A percentile compares a stretch with the other conserved stretches of the same genome.
Evolutionary conservation across 2,797 vertebrate species (phyloP).

Genomic region (Hypotaenidia okinawae): DNA sequence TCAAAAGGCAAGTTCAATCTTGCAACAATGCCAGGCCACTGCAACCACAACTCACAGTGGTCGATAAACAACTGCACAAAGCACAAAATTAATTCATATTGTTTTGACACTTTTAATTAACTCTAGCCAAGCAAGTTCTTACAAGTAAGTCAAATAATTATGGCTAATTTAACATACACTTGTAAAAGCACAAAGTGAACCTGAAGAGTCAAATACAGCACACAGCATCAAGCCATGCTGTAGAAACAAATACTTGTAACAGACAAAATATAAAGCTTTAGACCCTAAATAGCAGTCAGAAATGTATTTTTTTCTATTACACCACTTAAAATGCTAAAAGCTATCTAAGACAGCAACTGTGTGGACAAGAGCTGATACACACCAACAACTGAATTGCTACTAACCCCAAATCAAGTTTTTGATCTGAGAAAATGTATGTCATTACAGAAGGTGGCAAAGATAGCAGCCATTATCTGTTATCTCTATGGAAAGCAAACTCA

Average conservation of each 20-base stretch:
- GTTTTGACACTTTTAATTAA: slow-evolving; percentile 50
- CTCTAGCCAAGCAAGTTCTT: slow-evolving; percentile 41
- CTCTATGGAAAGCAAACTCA: not conserved
- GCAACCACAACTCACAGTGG: not conserved
- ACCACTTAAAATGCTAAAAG: not conserved
- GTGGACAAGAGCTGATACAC: not conserved
- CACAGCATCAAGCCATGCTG: not conserved
- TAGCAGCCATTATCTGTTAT: rapidly evolving
- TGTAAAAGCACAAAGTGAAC: slow-evolving; percentile 17
- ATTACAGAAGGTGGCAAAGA: not conserved
- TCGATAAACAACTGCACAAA: slow-evolving; percentile 28
- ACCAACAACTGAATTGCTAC: not conserved
- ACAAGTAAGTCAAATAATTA: slow-evolving; percentile 22
- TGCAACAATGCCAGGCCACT: not conserved
- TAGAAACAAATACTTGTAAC: not conserved
- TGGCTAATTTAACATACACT: slow-evolving; percentile 2
- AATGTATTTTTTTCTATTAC: not conserved
- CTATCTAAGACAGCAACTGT: not conserved
- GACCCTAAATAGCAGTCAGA: not conserved
- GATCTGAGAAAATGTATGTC: rapidly evolving
- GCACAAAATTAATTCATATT: slow-evolving; percentile 1
- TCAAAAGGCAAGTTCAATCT: slow-evolving; percentile 12
- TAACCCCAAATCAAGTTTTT: not conserved
- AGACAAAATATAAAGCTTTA: not conserved
- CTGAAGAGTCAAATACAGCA: not conserved